Percentiles rank a stretch among this genome's conserved stretches.
These are phyloP conservation scores for Platorchestia sp. DNA, from an alignment of 1,140 invertebrate species.

Conservation along the genomic window DNA sequence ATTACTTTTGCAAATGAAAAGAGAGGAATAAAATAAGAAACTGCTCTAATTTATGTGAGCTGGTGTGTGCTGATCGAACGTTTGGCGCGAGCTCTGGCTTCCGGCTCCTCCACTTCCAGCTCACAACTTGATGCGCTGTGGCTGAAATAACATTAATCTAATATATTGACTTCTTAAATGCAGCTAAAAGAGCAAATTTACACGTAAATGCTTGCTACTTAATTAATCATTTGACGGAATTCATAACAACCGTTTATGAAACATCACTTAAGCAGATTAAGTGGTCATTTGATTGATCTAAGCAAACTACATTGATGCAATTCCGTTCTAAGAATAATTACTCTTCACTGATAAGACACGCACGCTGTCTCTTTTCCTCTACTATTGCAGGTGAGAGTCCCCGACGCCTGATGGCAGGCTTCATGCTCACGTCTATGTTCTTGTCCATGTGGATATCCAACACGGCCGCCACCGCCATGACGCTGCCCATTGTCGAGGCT, in stretches of 20 bases:
- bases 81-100: too few species aligned
- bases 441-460: constrained; percentile 83
- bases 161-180: too few species aligned
- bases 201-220: too few species aligned
- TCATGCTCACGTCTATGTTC: constrained; percentile 73
- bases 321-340: neutral
- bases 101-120: too few species aligned
- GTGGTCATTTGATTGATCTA: neutral
- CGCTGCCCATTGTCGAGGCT: constrained; percentile 80
- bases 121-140: too few species aligned
- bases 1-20: too few species aligned
- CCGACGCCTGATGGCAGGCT: constrained; percentile 71
- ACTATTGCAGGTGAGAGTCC: constrained; percentile 34
- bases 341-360: neutral
- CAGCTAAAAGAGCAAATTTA: too few species aligned
- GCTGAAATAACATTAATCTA: too few species aligned
- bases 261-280: neutral
- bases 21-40: too few species aligned
- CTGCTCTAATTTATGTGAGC: too few species aligned
- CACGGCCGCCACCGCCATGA: constrained; percentile 78
- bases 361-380: neutral
- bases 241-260: neutral
- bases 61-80: too few species aligned
- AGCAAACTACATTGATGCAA: neutral
- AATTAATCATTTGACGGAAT: neutral